Evolutionary conservation across 1,140 invertebrate species (phyloP), one percentile per base, ranked within the genome.

Genomic region (Nasonia giraulti): DNA sequence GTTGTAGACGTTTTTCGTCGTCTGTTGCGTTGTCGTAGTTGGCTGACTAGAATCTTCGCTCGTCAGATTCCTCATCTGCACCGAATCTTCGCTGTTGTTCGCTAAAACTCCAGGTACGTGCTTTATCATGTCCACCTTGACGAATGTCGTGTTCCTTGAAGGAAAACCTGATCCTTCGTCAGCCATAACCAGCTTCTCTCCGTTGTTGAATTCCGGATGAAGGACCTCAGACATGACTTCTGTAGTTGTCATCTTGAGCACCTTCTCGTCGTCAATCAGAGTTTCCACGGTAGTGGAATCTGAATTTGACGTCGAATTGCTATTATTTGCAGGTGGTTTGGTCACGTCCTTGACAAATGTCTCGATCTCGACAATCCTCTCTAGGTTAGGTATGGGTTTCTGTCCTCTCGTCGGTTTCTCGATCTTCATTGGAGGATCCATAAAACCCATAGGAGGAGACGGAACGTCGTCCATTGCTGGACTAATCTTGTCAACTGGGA

Each of bases 401-500:
- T 23, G n/a, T 23, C 4, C 27, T 68, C 23, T 33, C 5, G 11
- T 14, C 14, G 11, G 47, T 23, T 37, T 11, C 3, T 73, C 27
- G 4, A n/a, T 7, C 17, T 62, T 62, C 17, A 50, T 17, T 40
- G 11, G 40, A n/a, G 27, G 11, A 33, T 31, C 23, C 8, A 71
- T n/a, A 11, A n/a, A n/a, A 10, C 14, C 27, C 20, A 12, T 17
- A 10, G 44, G 31, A 33, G 55, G 77, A 31, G 23, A 14, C n/a
- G 37, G 20, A 69, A 55, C 14, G 33, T 85, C 75, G 69, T 78
- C 47, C 1, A 85, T 77, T 8, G 88, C 89, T 0, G 92, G 88
- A 83, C 93, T 93, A 77, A 96, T 95, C 92, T 96, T 96, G 87
- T 96, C 95, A 5, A 96, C 94, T 2, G 95, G 95, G 87, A 96